These are phyloP conservation scores for Caligus rogercresseyi DNA, from an alignment of 1,140 invertebrate genomes.

Conservation along the genomic window DNA sequence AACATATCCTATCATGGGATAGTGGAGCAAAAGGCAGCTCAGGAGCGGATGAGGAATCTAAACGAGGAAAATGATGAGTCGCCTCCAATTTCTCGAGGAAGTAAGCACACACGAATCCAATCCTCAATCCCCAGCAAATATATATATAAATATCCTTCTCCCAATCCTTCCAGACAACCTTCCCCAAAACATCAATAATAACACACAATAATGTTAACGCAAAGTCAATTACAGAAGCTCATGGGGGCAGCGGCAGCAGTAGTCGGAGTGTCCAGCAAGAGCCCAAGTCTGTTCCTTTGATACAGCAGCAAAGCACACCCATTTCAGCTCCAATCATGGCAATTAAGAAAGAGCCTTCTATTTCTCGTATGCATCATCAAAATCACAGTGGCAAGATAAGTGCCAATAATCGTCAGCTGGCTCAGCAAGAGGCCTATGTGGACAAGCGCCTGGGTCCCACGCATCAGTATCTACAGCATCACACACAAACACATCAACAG, in stretches of 20 bases:
- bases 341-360: neutral
- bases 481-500: conserved; percentile 23
- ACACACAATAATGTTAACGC: too few species aligned
- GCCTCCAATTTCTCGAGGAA: neutral
- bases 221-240: neutral
- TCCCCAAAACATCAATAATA: neutral
- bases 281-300: neutral
- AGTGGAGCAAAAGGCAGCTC: conserved; percentile 73
- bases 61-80: conserved; percentile 45
- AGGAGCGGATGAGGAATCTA: conserved; percentile 67
- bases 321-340: conserved; percentile 14
- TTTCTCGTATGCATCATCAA: neutral
- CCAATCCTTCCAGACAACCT: neutral
- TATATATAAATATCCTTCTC: too few species aligned
- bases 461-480: conserved; percentile 20
- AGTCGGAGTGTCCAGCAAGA: too few species aligned
- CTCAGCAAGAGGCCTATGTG: neutral
- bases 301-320: conserved; percentile 15
- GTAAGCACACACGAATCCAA: too few species aligned
- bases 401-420: neutral
- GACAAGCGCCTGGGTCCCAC: conserved; percentile 1
- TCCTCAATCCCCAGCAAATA: too few species aligned
- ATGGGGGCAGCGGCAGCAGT: conserved; percentile 8
- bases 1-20: conserved; percentile 90
- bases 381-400: neutral